Base-by-base conservation (phyloP, 2,113 vertebrate species). In the Neogale vison region DNA sequence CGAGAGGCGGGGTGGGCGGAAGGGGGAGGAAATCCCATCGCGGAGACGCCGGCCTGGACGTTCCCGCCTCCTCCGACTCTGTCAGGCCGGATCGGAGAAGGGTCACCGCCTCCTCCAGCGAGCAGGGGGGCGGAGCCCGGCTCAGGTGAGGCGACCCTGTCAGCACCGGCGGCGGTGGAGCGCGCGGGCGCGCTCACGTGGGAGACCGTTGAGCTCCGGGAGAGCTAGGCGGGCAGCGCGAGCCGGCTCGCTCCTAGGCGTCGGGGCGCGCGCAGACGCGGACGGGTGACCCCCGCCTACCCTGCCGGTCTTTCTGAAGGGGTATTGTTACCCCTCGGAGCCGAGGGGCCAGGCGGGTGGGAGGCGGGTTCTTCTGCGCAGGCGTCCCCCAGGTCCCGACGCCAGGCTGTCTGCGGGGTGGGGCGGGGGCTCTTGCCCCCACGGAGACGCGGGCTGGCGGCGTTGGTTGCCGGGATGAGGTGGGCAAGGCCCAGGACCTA, bases 101-200 rank as follows among this genome's bases (percentile, higher is more conserved):
- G 97, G 97, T 96, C 97, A 95, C 93, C 96, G 96, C 97, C 96
- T 98, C 97, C 97, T 96, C 89, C 47, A 47, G 92, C 82, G 69
- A 89, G 88, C 90, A 96, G 93, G 97, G 97, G 97, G 98, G 97
- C 97, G 98, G 98, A 98, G 97, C 96, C 96, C 97, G 47, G n/a
- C 95, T 95, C 97, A 98, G 98, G 98, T 98, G 90, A 98, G 95
- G 83, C 74, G 93, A 95, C 79, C 57, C 94, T 39, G 91, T 91
- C 95, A 59, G 74, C 42, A 65, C 74, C 83, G 65, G 87, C 34
- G 76, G 91, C 45, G 90, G 71, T 11, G 81, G 92, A 65, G 80
- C 71, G 80, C 63, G 71, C 52, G 57, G 52, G 96, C 97, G 95
- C 95, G 89, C 74, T 97, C 97, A 6, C 67, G 50, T 57, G 80